Percentiles rank a stretch among this genome's conserved stretches.
phyloP scores from a whole-genome alignment of 1,140 invertebrate species.

The Drosophila tani region DNA sequence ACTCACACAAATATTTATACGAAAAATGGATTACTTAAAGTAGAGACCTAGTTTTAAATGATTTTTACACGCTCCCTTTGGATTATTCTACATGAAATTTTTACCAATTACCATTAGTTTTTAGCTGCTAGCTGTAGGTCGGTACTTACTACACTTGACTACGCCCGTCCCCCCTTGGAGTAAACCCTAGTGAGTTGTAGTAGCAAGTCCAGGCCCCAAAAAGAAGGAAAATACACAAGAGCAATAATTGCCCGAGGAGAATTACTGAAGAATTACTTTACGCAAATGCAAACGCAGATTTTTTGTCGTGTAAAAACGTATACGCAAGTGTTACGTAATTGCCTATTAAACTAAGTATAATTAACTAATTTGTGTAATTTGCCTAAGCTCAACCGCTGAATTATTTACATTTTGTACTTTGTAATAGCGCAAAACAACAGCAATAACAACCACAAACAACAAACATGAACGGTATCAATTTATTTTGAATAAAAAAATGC shows the following conservation, averaged over 20 bases:
- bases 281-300: neutral
- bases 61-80: slow-evolving; percentile 59
- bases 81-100: slow-evolving; percentile 53
- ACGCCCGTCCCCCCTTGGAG: slow-evolving; percentile 31
- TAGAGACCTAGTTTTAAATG: slow-evolving; percentile 71
- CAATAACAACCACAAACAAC: slow-evolving; percentile 33
- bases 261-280: slow-evolving; percentile 56
- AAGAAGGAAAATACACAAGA: slow-evolving; percentile 24
- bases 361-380: slow-evolving; percentile 65
- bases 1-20: slow-evolving; percentile 58
- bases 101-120: slow-evolving; percentile 47
- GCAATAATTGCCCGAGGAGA: slow-evolving; percentile 51
- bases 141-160: slow-evolving; percentile 48
- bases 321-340: slow-evolving; percentile 51
- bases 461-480: slow-evolving; percentile 69
- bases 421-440: slow-evolving; percentile 42
- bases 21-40: slow-evolving; percentile 72
- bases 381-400: slow-evolving; percentile 66
- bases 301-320: slow-evolving; percentile 31
- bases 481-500: slow-evolving; percentile 81
- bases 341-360: slow-evolving; percentile 78
- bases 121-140: slow-evolving; percentile 45
- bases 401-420: slow-evolving; percentile 70
- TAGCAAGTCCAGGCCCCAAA: slow-evolving; percentile 48
- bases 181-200: slow-evolving; percentile 51